Evolutionary conservation across 1,140 invertebrate species (phyloP).

Genomic region (Steinernema khuongi): DNA sequence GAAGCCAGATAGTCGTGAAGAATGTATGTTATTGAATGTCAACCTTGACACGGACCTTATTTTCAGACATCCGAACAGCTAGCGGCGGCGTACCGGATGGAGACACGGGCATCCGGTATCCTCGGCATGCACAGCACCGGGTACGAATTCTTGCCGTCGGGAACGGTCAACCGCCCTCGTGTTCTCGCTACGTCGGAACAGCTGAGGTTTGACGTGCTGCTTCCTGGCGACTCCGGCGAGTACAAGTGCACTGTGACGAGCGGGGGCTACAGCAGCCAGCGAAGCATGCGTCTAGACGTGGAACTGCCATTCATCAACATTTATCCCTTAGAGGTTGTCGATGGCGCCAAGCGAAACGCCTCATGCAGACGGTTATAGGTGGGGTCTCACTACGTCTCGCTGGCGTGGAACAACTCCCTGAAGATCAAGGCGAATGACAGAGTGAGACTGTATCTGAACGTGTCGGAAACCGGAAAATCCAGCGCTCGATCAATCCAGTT

Average conservation of each 20-base stretch:
- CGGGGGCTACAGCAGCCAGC: slow-evolving; percentile 21
- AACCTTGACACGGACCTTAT: neutral
- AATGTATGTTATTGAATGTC: neutral
- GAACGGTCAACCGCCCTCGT: slow-evolving; percentile 1
- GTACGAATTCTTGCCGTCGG: neutral
- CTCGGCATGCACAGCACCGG: neutral
- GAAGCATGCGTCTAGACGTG: slow-evolving; percentile 27
- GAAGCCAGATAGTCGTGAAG: neutral
- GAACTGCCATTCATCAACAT: slow-evolving; percentile 30
- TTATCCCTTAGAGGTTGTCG: slow-evolving; percentile 37
- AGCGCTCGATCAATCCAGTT: slow-evolving; percentile 42
- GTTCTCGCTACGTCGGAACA: slow-evolving; percentile 22
- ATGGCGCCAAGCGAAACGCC: neutral
- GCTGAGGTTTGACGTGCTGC: slow-evolving; percentile 19
- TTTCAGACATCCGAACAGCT: neutral
- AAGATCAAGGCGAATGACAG: slow-evolving; percentile 18
- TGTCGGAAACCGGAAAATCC: slow-evolving; percentile 27
- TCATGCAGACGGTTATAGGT: neutral
- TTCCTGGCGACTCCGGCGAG: slow-evolving; percentile 32
- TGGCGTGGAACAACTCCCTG: slow-evolving; percentile 46
- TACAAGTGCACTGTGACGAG: slow-evolving; percentile 39
- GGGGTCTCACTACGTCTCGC: slow-evolving; percentile 49
- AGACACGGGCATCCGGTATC: neutral
- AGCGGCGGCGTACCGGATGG: neutral
- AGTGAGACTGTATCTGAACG: slow-evolving; percentile 28